Evolutionary conservation across 2,113 vertebrate genomes (phyloP).

Genomic region (Butastur rufipennis): DNA sequence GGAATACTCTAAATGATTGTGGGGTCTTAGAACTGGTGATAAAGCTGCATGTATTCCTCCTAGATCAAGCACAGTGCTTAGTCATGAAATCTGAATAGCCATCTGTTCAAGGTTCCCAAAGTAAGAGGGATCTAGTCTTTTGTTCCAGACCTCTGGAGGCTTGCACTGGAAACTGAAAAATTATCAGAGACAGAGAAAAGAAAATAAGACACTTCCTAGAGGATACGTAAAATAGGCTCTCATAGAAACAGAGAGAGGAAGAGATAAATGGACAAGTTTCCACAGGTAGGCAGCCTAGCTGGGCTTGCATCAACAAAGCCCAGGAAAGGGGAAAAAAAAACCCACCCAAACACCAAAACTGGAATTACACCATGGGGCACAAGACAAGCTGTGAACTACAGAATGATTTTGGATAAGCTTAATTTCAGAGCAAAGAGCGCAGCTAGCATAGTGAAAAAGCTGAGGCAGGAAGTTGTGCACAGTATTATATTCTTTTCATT

Average conservation of each 20-base stretch:
- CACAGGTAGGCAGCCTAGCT: background rate
- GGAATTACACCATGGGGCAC: background rate
- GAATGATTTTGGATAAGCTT: background rate
- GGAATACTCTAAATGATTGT: background rate
- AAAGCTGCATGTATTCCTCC: background rate
- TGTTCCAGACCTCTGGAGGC: background rate
- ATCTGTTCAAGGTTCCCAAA: background rate
- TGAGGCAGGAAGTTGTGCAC: background rate
- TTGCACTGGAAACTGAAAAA: background rate
- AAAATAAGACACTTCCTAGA: background rate
- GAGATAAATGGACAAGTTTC: background rate
- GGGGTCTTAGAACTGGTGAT: background rate
- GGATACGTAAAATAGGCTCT: background rate
- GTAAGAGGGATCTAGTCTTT: background rate
- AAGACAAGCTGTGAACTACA: background rate
- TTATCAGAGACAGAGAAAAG: background rate
- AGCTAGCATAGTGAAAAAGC: background rate
- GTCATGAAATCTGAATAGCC: background rate
- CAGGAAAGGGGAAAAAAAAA: background rate
- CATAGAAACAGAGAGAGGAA: background rate
- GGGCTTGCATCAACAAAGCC: background rate
- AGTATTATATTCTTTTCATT: background rate
- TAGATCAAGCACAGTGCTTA: background rate
- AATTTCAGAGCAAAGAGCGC: background rate
- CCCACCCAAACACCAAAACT: background rate